Conservation (phyloP, 1,140 invertebrate species). For the Andricus grossulariae region DNA sequence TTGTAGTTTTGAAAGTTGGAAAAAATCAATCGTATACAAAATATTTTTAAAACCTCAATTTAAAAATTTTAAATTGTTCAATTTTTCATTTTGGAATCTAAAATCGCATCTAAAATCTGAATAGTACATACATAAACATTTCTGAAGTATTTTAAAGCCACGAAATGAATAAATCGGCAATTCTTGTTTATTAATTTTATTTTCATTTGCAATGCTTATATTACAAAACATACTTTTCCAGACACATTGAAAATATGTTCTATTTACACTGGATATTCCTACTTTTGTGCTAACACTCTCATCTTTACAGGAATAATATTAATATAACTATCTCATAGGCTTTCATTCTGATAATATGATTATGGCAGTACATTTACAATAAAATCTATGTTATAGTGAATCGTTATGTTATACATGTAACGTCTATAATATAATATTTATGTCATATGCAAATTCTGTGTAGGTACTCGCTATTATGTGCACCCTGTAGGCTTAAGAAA, state of each 20-base stretch:
- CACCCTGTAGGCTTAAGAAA: slow-evolving; percentile 57
- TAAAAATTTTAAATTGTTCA: too few species aligned
- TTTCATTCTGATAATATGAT: slow-evolving; percentile 71
- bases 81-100: too few species aligned
- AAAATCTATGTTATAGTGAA: slow-evolving; percentile 67
- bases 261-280: slow-evolving; percentile 73
- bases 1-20: too few species aligned
- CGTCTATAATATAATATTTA: slow-evolving; percentile 47
- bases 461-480: slow-evolving; percentile 60
- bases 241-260: slow-evolving; percentile 75
- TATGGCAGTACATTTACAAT: slow-evolving; percentile 77
- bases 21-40: too few species aligned
- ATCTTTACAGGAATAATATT: slow-evolving; percentile 72
- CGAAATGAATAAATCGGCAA: too few species aligned
- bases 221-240: slow-evolving; percentile 76
- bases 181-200: slow-evolving; percentile 66
- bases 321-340: slow-evolving; percentile 71
- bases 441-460: slow-evolving; percentile 60
- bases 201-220: slow-evolving; percentile 74
- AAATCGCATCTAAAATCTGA: too few species aligned
- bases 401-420: slow-evolving; percentile 64
- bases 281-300: slow-evolving; percentile 68
- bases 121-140: too few species aligned
- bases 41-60: too few species aligned
- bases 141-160: too few species aligned